These are phyloP conservation scores for Phalacrocorax aristotelis DNA, from an alignment of 2,113 vertebrate species.

Conservation along the genomic window DNA sequence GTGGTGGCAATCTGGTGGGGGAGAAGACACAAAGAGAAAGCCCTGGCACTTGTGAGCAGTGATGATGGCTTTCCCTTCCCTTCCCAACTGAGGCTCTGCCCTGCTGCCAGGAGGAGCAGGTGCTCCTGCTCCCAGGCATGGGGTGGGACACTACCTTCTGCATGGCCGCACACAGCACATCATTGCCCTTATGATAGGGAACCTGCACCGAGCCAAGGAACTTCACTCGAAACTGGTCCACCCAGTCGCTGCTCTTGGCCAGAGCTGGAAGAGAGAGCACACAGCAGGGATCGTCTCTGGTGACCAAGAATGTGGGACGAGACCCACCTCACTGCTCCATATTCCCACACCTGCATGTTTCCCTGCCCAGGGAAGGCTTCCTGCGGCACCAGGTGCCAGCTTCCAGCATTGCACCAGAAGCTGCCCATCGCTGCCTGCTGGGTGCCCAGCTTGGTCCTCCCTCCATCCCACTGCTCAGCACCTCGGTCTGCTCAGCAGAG, in stretches of 20 bases:
- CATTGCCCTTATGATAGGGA: conserved; percentile 95
- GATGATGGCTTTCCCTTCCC: neutral
- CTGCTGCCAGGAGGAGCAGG: neutral
- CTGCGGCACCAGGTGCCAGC: neutral
- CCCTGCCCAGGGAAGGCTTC: neutral
- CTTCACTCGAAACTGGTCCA: conserved; percentile 91
- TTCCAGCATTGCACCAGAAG: neutral
- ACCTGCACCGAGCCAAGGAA: conserved; percentile 97
- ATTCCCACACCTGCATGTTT: neutral
- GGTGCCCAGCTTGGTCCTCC: neutral
- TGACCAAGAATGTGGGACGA: neutral
- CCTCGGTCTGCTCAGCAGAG: neutral
- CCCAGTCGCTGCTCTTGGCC: conserved; percentile 88
- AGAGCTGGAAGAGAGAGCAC: conserved; percentile 61
- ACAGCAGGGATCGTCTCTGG: accelerated
- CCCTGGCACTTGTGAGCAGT: neutral
- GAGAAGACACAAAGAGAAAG: neutral
- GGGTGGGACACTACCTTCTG: conserved; percentile 85
- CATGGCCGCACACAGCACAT: conserved; percentile 97
- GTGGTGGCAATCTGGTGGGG: conserved; percentile 89
- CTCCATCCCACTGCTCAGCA: neutral
- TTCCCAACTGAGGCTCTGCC: neutral
- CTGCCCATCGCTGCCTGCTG: neutral
- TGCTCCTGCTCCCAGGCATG: neutral
- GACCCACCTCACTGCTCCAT: neutral